phyloP scores from a whole-genome alignment of 2,113 vertebrate genomes.

The Gyps fulvus region DNA sequence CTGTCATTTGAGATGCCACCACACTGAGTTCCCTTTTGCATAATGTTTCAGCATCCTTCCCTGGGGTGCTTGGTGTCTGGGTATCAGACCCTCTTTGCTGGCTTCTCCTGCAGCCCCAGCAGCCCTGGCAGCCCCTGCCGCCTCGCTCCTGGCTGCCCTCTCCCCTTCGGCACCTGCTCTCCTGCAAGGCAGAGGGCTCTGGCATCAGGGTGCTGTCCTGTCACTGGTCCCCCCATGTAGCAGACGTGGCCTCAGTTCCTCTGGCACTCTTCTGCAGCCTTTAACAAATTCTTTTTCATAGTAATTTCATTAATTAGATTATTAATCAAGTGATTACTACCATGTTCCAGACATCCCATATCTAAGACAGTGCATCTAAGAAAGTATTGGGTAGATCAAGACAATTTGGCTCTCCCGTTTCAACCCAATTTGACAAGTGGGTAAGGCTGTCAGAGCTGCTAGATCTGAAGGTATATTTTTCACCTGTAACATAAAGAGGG shows the following conservation, averaged over 20 bases:
- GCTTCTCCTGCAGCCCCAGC: neutral
- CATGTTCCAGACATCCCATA: neutral
- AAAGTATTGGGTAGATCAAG: neutral
- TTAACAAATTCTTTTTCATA: neutral
- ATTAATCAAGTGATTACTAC: neutral
- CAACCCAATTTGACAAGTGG: neutral
- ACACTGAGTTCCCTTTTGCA: neutral
- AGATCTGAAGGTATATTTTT: neutral
- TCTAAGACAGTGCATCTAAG: neutral
- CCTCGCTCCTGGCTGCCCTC: neutral
- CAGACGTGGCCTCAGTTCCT: neutral
- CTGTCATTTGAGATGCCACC: neutral
- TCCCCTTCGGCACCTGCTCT: neutral
- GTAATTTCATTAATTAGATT: neutral
- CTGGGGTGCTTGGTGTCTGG: neutral
- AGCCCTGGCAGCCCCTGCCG: neutral
- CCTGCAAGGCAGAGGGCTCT: neutral
- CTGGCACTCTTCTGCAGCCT: neutral
- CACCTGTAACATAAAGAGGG: slow-evolving; percentile 30
- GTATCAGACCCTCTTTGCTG: neutral
- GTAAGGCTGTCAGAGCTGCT: neutral
- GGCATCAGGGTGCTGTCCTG: neutral
- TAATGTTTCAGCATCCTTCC: neutral
- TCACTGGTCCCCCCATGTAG: rapidly evolving
- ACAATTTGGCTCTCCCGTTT: neutral